Evolutionary conservation across 2,888 invertebrate genomes (phyloP).

Genomic region (Lepetodrilus schrolli): DNA sequence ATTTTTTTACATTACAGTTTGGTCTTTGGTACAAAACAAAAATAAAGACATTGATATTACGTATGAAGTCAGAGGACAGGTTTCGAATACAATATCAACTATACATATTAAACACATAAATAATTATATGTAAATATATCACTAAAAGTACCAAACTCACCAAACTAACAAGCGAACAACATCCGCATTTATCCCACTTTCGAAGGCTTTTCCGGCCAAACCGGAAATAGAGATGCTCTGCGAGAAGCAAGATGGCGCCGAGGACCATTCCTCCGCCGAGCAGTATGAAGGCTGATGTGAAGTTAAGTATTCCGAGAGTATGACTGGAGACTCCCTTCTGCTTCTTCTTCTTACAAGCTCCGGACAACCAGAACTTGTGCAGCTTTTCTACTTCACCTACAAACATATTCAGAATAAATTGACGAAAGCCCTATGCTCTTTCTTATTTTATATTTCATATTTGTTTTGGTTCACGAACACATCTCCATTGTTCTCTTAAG

Average conservation of each 20-base stretch:
- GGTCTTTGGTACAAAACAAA: not conserved
- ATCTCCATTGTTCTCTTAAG: too few species aligned
- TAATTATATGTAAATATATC: not conserved
- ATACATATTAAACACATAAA: not conserved
- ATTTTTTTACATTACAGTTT: too few species aligned
- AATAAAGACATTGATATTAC: not conserved
- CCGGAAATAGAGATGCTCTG: slow-evolving; percentile 96
- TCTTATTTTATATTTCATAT: too few species aligned
- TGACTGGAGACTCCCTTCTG: slow-evolving; percentile 83
- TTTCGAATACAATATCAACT: not conserved
- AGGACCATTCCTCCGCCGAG: slow-evolving; percentile 95
- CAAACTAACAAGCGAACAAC: slow-evolving; percentile 95
- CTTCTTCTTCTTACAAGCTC: slow-evolving; percentile 90
- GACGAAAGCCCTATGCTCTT: too few species aligned
- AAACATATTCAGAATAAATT: too few species aligned
- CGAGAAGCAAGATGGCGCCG: slow-evolving; percentile 87
- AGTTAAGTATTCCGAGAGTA: slow-evolving; percentile 83
- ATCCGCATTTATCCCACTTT: slow-evolving; percentile 85
- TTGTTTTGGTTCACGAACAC: too few species aligned
- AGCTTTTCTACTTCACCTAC: slow-evolving; percentile 94
- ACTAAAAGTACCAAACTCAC: slow-evolving; percentile 79
- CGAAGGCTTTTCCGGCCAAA: slow-evolving; percentile 78
- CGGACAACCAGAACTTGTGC: slow-evolving; percentile 95
- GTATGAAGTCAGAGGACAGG: not conserved
- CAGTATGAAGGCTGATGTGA: slow-evolving; percentile 95